phyloP scores from a whole-genome alignment of 2,797 vertebrate genomes.

The Adrianichthys oophorus region DNA sequence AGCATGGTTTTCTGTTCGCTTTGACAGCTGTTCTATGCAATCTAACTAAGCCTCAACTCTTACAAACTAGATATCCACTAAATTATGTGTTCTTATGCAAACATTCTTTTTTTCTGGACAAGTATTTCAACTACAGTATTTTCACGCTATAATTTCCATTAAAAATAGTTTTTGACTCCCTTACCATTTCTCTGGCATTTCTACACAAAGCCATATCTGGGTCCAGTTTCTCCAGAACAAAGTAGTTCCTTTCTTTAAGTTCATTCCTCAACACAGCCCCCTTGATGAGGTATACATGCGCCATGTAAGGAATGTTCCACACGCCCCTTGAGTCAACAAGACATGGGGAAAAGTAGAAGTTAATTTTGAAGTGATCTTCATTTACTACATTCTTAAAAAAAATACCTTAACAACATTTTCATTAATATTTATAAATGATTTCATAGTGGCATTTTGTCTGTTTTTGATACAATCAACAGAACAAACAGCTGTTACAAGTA shows the following conservation, averaged over 20 bases:
- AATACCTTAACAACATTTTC: slow-evolving; percentile 2
- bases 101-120: neutral
- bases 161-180: slow-evolving; percentile 24
- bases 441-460: neutral
- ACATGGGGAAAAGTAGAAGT: slow-evolving; percentile 10
- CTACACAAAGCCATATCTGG: slow-evolving; percentile 95
- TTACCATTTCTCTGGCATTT: slow-evolving; percentile 94
- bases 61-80: neutral
- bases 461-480: neutral
- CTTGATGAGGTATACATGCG: slow-evolving; percentile 92
- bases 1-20: slow-evolving; percentile 76
- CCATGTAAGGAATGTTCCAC: slow-evolving; percentile 98
- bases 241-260: slow-evolving; percentile 91
- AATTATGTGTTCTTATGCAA: neutral
- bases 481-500: neutral
- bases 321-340: slow-evolving; percentile 83
- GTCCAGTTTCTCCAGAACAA: slow-evolving; percentile 92
- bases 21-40: slow-evolving; percentile 63
- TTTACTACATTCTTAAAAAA: slow-evolving; percentile 9
- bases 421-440: neutral
- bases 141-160: neutral
- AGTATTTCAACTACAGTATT: neutral
- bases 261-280: slow-evolving; percentile 86
- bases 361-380: slow-evolving; percentile 20
- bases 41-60: slow-evolving; percentile 12